These are phyloP conservation scores for Notiomystis cincta DNA, from an alignment of 2,113 vertebrate genomes.

Conservation along the genomic window DNA sequence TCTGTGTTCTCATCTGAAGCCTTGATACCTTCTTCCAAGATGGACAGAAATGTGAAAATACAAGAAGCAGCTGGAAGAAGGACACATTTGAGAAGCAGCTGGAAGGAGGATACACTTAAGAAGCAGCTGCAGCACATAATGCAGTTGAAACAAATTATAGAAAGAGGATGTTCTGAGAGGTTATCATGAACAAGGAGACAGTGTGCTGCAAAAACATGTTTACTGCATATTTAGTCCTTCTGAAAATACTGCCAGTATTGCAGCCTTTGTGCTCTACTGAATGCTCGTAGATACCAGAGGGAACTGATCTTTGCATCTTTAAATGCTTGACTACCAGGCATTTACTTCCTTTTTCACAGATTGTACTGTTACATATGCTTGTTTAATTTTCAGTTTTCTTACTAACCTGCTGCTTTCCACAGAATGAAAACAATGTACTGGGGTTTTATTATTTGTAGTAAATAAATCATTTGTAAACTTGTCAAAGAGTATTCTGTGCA, in stretches of 20 bases:
- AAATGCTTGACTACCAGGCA: background rate
- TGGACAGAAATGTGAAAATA: background rate
- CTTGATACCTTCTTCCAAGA: background rate
- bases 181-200: background rate
- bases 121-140: background rate
- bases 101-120: background rate
- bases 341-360: background rate
- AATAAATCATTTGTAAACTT: slow-evolving; percentile 32
- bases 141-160: background rate
- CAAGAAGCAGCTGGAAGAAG: background rate
- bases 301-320: background rate
- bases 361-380: background rate
- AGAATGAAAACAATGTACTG: background rate
- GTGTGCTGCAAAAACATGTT: background rate
- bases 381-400: background rate
- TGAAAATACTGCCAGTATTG: background rate
- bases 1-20: background rate
- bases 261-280: background rate
- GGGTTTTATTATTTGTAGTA: background rate
- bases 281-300: background rate
- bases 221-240: background rate
- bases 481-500: background rate
- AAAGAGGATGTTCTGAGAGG: background rate
- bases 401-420: background rate
- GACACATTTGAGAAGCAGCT: background rate